Base-by-base conservation (phyloP, 2,113 vertebrate species). In the Hypanus sabinus region DNA sequence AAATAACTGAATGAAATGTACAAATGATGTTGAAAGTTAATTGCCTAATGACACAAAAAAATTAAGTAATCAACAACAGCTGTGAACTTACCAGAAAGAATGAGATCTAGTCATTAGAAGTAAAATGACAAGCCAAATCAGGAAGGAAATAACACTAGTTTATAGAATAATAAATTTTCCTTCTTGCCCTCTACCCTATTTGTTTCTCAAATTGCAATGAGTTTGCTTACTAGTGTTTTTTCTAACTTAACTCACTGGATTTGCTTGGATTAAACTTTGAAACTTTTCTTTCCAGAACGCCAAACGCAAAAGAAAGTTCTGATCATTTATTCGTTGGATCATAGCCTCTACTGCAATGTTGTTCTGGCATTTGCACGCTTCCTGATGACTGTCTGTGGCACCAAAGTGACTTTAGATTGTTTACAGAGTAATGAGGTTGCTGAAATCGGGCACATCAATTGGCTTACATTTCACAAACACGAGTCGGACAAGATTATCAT, bases 311-410 rank as follows among this genome's bases (percentile, higher is more conserved):
- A 94, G 77, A 99, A 98, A 94, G 97, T 99, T 33, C 97, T 98
- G 96, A 95, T 99, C 2, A 96, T 99, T 95, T 99, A 99, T 95
- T 99, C 99, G 0, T 97, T 98, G 0, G 99, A 99, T 94, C 98
- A 99, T 95, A 95, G 94, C 24, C 97, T 98, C 68, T 99, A 98
- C 7, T 96, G 97, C 88, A 97, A 99, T 0, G 95, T 99, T n/a
- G 98, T 99, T 68, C 96, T 99, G 0, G 98, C 97, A 95, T 98
- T 99, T 73, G 97, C 98, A 0, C 97, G 98, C 94, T 99, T 99
- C 95, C 96, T 99, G 71, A 96, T 97, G 96, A 97, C 96, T 0
- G 97, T 97, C 60, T 99, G 99, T 55, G 98, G 98, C 94, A 97
- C 96, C 0, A 96, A 98, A 11, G 98, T 99, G 2, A 95, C 98